Conservation (phyloP, 1,140 invertebrate genomes). For the Drosophila obscura region DNA sequence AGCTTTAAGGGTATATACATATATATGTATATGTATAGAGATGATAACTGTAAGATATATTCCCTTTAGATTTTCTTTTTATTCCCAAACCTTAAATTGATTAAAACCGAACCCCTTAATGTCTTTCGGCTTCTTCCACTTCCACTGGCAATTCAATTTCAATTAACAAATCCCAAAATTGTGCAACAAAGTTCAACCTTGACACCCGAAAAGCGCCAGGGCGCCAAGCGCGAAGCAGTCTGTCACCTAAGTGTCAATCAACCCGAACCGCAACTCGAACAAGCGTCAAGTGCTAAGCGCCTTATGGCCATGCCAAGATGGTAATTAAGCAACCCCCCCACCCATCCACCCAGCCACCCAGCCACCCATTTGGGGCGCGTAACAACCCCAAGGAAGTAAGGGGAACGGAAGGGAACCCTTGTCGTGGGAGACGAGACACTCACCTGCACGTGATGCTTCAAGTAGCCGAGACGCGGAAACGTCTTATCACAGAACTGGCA, state of each 20-base stretch:
- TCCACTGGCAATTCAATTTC: conserved; percentile 33
- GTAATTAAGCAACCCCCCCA: conserved; percentile 17
- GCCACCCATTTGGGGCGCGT: conserved; percentile 17
- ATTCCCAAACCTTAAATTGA: background rate
- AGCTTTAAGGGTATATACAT: no score
- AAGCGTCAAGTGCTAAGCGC: conserved; percentile 33
- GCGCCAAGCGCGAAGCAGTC: background rate
- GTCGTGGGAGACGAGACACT: conserved; percentile 44
- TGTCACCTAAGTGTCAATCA: conserved; percentile 36
- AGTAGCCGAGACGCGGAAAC: conserved; percentile 92
- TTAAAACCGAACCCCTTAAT: background rate
- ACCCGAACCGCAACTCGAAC: conserved; percentile 3
- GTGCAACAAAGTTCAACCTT: conserved; percentile 4
- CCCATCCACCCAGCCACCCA: conserved; percentile 9
- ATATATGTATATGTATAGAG: no score
- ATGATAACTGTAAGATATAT: no score
- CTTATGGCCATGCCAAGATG: conserved; percentile 19
- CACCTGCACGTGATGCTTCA: conserved; percentile 97
- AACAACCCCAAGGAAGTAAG: conserved; percentile 22
- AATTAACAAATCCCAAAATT: conserved; percentile 38
- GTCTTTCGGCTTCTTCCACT: no score
- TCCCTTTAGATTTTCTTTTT: background rate
- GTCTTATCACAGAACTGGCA: conserved; percentile 96
- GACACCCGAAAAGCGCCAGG: conserved; percentile 14
- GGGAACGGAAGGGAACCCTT: conserved; percentile 4